Conservation (phyloP, 2,888 invertebrate genomes). For the Adelphocoris suturalis region DNA sequence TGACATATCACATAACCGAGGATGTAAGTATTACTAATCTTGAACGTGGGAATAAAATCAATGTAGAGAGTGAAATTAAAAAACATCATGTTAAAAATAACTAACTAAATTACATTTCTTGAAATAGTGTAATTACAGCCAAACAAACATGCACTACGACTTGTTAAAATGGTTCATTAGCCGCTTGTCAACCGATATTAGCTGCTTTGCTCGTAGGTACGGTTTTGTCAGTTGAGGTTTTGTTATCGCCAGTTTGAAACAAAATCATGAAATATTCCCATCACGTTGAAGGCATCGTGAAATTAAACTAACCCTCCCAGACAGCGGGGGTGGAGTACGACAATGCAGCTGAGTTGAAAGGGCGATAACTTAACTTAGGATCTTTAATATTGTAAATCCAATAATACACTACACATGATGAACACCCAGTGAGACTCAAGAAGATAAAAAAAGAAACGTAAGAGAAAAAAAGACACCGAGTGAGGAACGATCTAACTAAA, state of each 20-base stretch:
- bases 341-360: conserved; percentile 23
- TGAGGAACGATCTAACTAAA: conserved; percentile 18
- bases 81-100: not conserved
- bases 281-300: no score
- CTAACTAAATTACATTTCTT: not conserved
- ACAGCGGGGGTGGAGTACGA: not conserved
- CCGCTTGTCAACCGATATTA: not conserved
- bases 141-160: conserved; percentile 14
- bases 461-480: not conserved
- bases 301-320: no score
- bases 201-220: conserved; percentile 5
- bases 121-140: not conserved
- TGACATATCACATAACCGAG: no score
- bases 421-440: conserved; percentile 32
- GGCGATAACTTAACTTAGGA: not conserved
- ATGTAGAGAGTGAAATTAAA: not conserved
- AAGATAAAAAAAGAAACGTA: not conserved
- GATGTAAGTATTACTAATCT: no score
- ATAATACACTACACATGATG: not conserved
- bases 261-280: no score
- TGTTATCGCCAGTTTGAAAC: not conserved
- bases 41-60: not conserved
- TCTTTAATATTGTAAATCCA: not conserved
- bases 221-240: not conserved
- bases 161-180: not conserved